A percentile compares a stretch with the other conserved stretches of the same genome.
These are phyloP conservation scores for Lutraria lutraria DNA, from an alignment of 2,888 invertebrate species.

Conservation along the genomic window DNA sequence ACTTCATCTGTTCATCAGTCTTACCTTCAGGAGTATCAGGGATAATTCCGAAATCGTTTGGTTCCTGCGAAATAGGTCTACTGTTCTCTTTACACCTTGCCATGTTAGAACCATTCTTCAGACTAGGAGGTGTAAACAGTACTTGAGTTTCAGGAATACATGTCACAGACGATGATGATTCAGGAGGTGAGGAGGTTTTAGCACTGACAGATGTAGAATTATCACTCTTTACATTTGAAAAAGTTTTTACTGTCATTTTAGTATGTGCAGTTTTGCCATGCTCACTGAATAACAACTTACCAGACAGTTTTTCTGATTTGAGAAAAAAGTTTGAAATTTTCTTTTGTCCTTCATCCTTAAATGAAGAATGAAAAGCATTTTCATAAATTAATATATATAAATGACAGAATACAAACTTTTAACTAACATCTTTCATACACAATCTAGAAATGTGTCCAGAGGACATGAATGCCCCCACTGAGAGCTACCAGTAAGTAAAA, in stretches of 20 bases:
- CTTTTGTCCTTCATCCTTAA: conserved; percentile 75
- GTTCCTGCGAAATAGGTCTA: not conserved
- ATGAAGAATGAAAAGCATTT: not conserved
- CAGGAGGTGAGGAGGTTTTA: not conserved
- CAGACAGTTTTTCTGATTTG: conserved; percentile 42
- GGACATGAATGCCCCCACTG: too few species aligned
- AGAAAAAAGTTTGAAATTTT: conserved; percentile 78
- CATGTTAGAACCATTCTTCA: not conserved
- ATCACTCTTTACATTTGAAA: not conserved
- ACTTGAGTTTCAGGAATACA: conserved; percentile 75
- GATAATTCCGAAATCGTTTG: conserved; percentile 72
- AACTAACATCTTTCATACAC: not conserved
- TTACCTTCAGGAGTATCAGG: conserved; percentile 77
- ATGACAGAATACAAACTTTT: not conserved
- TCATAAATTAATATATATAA: not conserved
- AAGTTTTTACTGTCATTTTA: not conserved
- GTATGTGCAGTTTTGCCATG: conserved; percentile 35
- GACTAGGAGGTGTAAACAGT: conserved; percentile 55
- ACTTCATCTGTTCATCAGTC: conserved; percentile 42
- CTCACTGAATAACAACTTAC: conserved; percentile 66
- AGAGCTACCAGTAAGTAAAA: too few species aligned
- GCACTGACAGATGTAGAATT: not conserved
- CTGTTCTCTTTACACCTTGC: not conserved
- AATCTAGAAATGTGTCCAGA: not conserved
- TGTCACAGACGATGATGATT: conserved; percentile 16